Evolutionary conservation across 2,888 invertebrate species (phyloP), one percentile per base, ranked within the genome.

Genomic region (Antitype chi): DNA sequence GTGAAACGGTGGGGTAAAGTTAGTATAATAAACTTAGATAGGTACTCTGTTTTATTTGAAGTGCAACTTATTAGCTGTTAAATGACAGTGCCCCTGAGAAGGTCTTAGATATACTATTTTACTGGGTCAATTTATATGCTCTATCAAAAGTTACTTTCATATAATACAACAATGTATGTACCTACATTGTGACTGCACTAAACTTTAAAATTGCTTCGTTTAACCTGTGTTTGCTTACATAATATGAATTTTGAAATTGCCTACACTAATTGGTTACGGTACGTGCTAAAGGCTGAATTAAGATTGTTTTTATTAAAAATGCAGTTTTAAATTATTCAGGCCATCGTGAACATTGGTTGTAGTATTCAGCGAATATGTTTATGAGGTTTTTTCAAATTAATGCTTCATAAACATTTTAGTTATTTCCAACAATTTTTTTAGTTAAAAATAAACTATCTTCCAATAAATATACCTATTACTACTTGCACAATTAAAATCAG

Each of bases 131-230:
- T 49, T 73, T 32, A 73, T 20, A 47, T 28, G 11, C 28, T 6
- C 17, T 47, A 55, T 28, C 7, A 55, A 32, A 47, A 76, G 8
- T 7, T 77, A 25, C 20, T 7, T 77, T 23, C n/a, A 76, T 17
- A n/a, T 47, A 55, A 63, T n/a, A 23, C 47, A 43, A 59, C 49
- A 59, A 57, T 43, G n/a, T 73, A 47, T 20, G 8, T 32, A 28
- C 11, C 15, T 28, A 60, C 25, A 47, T 25, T 79, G 32, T 23
- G 38, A 11, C 17, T 38, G n/a, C 11, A 60, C 3, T 43, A 60
- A 76, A 71, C 17, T 70, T 47, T 60, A 76, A 62, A 79, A 62
- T 80, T 79, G 53, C 25, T 70, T 53, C 52, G 47, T 47, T 79
- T 17, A 59, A 2, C n/a, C 49, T 28, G 47, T 49, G 52, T 49